Conservation (phyloP, 2,797 vertebrate species). For the Sebastes matsubarae region DNA sequence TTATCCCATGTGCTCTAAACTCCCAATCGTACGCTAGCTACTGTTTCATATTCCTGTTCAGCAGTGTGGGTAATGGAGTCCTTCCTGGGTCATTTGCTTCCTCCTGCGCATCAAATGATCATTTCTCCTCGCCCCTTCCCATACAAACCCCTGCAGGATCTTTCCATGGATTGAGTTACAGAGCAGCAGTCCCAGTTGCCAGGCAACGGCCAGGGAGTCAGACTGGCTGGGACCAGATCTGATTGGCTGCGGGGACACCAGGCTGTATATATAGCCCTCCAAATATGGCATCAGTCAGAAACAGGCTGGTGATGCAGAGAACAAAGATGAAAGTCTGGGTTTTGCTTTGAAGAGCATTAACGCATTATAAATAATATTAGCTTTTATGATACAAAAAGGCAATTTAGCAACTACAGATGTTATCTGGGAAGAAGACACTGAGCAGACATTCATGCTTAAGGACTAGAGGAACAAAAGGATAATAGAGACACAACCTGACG, state of each 20-base stretch:
- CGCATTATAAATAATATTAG: conserved; percentile 29
- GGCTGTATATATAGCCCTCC: conserved; percentile 8
- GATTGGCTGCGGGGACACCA: conserved; percentile 55
- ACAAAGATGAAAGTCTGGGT: conserved; percentile 56
- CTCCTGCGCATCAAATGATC: conserved; percentile 5
- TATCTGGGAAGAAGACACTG: conserved; percentile 5
- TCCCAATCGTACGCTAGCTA: background rate
- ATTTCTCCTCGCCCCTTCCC: conserved; percentile 19
- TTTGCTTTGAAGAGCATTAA: conserved; percentile 57
- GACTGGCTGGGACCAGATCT: conserved; percentile 29
- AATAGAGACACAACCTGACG: background rate
- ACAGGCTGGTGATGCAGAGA: conserved; percentile 33
- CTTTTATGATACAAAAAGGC: conserved; percentile 37
- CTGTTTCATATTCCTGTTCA: conserved; percentile 34
- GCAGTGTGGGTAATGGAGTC: conserved; percentile 67
- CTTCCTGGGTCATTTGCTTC: conserved; percentile 39
- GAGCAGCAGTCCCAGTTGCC: conserved; percentile 69
- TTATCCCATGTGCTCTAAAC: background rate
- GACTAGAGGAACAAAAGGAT: conserved; percentile 4
- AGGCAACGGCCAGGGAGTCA: conserved; percentile 66
- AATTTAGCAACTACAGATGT: conserved; percentile 19
- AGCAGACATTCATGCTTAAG: conserved; percentile 21
- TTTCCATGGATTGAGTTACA: conserved; percentile 51
- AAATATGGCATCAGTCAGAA: conserved; percentile 43
- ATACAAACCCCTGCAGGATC: conserved; percentile 55